Evolutionary conservation across 2,113 vertebrate genomes (phyloP), one percentile per base, ranked within the genome.

Genomic region (Notothenia coriiceps): DNA sequence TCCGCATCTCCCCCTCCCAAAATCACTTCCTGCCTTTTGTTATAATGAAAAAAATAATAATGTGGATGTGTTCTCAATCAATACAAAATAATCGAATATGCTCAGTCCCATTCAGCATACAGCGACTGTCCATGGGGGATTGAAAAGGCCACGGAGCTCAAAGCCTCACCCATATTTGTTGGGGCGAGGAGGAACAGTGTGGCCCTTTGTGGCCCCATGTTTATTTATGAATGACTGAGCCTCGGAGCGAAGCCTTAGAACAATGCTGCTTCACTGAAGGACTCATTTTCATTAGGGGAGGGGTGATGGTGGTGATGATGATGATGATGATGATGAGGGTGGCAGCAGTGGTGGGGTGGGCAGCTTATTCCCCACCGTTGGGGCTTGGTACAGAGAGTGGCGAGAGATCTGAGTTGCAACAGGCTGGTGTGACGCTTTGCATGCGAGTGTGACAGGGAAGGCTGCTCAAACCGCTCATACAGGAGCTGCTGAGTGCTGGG

Each of bases 371-470:
- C 51, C 81, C 83, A 84, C 88, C 67, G 69, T 82, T 93, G 93
- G 94, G 94, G 92, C 93, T 90, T 94, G 94, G 95, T 95, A 96
- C 95, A 91, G 93, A 92, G 91, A 80, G 91, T 90, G 90, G 90
- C 86, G 85, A 93, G 91, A 91, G 91, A 83, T 91, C 89, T 85
- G 69, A 63, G 29, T 87, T 69, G 80, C 62, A 47, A 72, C 73
- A 8, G 67, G 74, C 77, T 85, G 82, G 66, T 33, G 86, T 63
- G 85, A 85, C 67, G 73, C 67, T 86, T 78, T 80, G 87, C 82
- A 50, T 84, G 83, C 46, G 79, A 80, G 80, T 62, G 67, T 82
- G 64, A 61, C 71, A 86, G 64, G 74, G 67, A 80, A 50, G 71
- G 80, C 76, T 76, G 80, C 79, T 75, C 61, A 51, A 43, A 12